Base-by-base conservation (phyloP, 2,113 vertebrate genomes). In the Phalacrocorax brasilianus region DNA sequence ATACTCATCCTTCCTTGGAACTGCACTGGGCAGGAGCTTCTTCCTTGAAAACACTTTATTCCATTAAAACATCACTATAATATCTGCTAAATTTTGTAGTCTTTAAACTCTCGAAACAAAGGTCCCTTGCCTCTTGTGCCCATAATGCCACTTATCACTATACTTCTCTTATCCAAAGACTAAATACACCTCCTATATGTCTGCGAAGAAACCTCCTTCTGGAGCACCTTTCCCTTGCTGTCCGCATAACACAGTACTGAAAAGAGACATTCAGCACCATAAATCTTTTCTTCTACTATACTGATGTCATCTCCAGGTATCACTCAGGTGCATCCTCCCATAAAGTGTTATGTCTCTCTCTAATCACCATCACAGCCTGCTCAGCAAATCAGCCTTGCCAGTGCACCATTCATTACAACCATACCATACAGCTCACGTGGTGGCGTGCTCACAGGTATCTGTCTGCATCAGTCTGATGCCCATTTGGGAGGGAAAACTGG, bases 401-500 rank as follows among this genome's bases (percentile, higher is more conserved):
- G 24, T 73, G 23, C 50, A 14, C n/a, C 7, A 2, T 58, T 80
- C 33, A 5, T 80, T 73, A 52, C 55, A 71, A 26, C n/a, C 5
- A 0, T 47, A 40, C 35, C 2, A 4, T 28, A 9, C 28, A 68
- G 49, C 28, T 73, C 23, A 14, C 11, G 0, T 21, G 5, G 11
- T 73, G 44, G 9, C 3, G 3, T 59, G 18, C 21, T 73, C 32
- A 52, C 53, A 53, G 12, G 17, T 61, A 76, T 45, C 42, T 55
- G 24, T 50, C 42, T 76, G 49, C 13, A 68, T 32, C 58, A 13
- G 30, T 52, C 33, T 80, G 30, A 28, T 66, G 35, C 7, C 9
- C 13, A 6, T 65, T 89, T 49, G 44, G 24, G 19, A 85, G 24
- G 28, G 33, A 73, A 77, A 72, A 15, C 11, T 76, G 35, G 24